Base-by-base conservation (phyloP, 2,888 invertebrate genomes). In the Stenolophus ochropezus region DNA sequence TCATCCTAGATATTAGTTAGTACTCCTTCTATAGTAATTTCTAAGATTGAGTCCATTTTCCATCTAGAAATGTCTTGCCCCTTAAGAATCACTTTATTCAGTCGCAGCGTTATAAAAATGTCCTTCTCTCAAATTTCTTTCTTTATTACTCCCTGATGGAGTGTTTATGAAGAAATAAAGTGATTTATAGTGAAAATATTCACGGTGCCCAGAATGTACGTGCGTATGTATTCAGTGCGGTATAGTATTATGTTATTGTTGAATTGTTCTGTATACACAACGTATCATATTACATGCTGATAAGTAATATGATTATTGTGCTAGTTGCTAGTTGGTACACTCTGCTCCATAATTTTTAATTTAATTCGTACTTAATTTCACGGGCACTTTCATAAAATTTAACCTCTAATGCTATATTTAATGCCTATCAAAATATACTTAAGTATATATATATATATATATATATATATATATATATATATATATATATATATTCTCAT, bases 221-320 rank as follows among this genome's bases (percentile, higher is more conserved):
- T 51, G 51, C 51, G 14, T 51, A 16, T 11, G 56, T 8, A 4
- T 16, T 2, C 11, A 56, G 8, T 0, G 21, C 56, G 56, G 21
- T 56, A 53, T 53, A 42, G 33, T 51, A 20, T 21, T 18, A 21
- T 18, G 20, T 56, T 21, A 3, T 21, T 61, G 33, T 69, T 69
- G 33, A 69, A 69, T 42, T 69, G 65, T 69, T 27, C 33, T 69
- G 61, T 14, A 27, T 69, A 69, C 61, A 71, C 16, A 71, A 65
- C 16, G 18, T 20, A 73, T 73, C 73, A 47, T 21, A 49, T 73
- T 73, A 20, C 73, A 73, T 23, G 47, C 21, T 73, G 73, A 73
- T 73, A 73, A 73, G 49, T 73, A 73, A 73, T 73, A 49, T 73
- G 73, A 73, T 73, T 73, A 73, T 47, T 73, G 73, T 8, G 27